Base-by-base conservation (phyloP, 2,113 vertebrate genomes). In the Passer montanus region DNA sequence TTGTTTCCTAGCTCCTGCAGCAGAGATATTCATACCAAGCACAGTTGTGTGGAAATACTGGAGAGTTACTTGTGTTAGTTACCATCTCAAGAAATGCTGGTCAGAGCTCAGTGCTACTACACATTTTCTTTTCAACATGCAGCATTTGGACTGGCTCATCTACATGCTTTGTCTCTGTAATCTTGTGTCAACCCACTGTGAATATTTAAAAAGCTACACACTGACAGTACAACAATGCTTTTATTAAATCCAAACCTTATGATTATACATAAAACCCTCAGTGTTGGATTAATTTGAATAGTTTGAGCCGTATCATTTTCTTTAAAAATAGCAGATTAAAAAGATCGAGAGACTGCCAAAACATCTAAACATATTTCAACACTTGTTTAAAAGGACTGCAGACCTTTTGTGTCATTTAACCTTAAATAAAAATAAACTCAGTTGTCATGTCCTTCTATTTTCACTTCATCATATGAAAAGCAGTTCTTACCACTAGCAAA, bases 291-390 rank as follows among this genome's bases (percentile, higher is more conserved):
- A 77, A 77, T 90, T 63, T 63, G 10, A 91, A 77, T 31, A 41
- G 11, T 70, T 79, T 47, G 33, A 87, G 64, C 39, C 27, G 5
- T 39, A 59, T 50, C 0, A 70, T 73, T 87, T 73, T 80, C 69
- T 87, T 87, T 19, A 39, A 85, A 93, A 62, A 53, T 0, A 58
- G 15, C 33, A 86, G 26, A 94, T 84, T 77, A 89, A 87, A 43
- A 91, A 77, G 58, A 83, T 55, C 35, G 46, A 73, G 41, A 94
- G 19, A 62, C 52, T 73, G 59, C 28, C 78, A 93, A 85, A 87
- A 77, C 28, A 66, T 46, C 58, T 74, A 73, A 78, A 66, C 18
- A 15, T 31, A 79, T 33, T 39, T 75, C 17, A 83, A 53, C 28
- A 78, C 6, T 41, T 41, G 22, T 35, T 76, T 62, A 33, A 88